A percentile compares a stretch with the other conserved stretches of the same genome.
Evolutionary conservation across 2,113 vertebrate species (phyloP).

Genomic region (Cynoglossus semilaevis): DNA sequence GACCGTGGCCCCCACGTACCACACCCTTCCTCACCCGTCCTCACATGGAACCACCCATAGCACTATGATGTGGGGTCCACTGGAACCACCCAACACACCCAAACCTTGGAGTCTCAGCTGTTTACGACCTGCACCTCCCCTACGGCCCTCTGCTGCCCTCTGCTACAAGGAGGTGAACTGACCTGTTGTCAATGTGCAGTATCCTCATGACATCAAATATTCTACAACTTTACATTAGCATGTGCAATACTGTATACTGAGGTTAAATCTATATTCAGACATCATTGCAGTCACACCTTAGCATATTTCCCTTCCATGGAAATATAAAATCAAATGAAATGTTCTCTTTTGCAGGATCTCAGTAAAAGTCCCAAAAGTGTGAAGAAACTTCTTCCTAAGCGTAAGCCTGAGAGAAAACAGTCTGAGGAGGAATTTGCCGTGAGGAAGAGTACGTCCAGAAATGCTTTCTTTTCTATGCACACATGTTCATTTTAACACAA

Average conservation of each 20-base stretch:
- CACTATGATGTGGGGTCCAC: slow-evolving; percentile 93
- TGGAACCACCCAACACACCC: slow-evolving; percentile 95
- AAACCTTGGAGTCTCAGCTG: slow-evolving; percentile 99
- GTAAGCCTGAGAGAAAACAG: slow-evolving; percentile 94
- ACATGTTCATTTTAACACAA: not conserved
- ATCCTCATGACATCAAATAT: no score
- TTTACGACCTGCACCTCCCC: slow-evolving; percentile 88
- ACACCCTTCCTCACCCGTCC: slow-evolving; percentile 95
- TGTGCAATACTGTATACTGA: no score
- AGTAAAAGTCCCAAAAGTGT: slow-evolving; percentile 99
- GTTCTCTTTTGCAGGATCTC: slow-evolving; percentile 81
- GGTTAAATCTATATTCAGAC: no score
- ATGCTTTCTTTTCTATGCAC: not conserved
- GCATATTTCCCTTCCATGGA: not conserved
- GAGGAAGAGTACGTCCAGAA: slow-evolving; percentile 88
- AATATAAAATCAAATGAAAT: not conserved
- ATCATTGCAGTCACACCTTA: no score
- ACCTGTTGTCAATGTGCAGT: no score
- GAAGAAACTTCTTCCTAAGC: slow-evolving; percentile 97
- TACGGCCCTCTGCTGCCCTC: slow-evolving; percentile 94
- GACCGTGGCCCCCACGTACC: slow-evolving; percentile 91
- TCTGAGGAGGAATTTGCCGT: slow-evolving; percentile 96
- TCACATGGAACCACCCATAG: slow-evolving; percentile 91
- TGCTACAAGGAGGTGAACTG: slow-evolving; percentile 94
- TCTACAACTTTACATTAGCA: no score